These are phyloP conservation scores for Contarinia nasturtii DNA, from an alignment of 1,140 invertebrate species.

Conservation along the genomic window DNA sequence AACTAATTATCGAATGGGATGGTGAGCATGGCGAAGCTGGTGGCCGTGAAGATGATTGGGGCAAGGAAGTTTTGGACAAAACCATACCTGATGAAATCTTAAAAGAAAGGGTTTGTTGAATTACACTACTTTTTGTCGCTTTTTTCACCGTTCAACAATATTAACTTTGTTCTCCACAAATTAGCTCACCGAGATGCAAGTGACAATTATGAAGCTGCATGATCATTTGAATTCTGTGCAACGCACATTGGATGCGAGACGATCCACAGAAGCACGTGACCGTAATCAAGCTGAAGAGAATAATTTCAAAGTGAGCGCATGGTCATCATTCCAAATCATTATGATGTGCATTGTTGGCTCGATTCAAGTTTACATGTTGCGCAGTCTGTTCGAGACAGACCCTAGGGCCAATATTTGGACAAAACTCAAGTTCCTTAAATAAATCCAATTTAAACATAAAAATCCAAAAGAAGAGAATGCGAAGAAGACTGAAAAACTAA, in stretches of 20 bases:
- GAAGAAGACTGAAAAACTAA: no score
- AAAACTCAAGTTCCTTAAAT: conserved; percentile 10
- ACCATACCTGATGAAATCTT: conserved; percentile 30
- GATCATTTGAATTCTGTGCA: conserved; percentile 38
- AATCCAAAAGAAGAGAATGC: no score
- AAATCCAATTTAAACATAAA: neutral
- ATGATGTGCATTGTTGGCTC: conserved; percentile 50
- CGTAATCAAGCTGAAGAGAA: conserved; percentile 60
- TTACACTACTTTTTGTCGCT: neutral
- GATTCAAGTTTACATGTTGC: conserved; percentile 42
- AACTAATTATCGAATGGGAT: conserved; percentile 45
- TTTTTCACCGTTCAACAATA: neutral
- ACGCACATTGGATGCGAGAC: conserved; percentile 48
- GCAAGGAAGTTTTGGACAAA: conserved; percentile 23
- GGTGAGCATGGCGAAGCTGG: conserved; percentile 27
- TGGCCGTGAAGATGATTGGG: conserved; percentile 30
- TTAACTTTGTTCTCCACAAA: neutral
- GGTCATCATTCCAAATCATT: conserved; percentile 47
- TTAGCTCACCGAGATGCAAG: conserved; percentile 37
- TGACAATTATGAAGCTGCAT: conserved; percentile 35
- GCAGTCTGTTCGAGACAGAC: conserved; percentile 46
- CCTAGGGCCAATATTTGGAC: conserved; percentile 34
- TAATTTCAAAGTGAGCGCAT: conserved; percentile 48
- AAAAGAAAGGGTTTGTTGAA: conserved; percentile 29
- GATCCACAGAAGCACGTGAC: conserved; percentile 55